These are phyloP conservation scores for Fragum fragum DNA, from an alignment of 2,888 invertebrate species.

Conservation along the genomic window DNA sequence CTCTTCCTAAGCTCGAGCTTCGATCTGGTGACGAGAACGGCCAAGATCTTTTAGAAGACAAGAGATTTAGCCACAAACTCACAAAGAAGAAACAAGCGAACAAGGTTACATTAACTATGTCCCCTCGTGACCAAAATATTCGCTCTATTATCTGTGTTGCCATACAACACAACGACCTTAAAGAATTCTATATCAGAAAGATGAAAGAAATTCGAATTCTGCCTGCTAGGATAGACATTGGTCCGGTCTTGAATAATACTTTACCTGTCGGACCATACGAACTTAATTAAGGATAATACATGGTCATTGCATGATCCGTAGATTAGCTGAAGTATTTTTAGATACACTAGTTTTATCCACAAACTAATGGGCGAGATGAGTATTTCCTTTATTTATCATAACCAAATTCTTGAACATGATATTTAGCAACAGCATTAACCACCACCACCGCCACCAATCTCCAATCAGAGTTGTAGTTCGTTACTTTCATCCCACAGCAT, in stretches of 20 bases:
- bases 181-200: not conserved
- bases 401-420: no score
- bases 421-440: no score
- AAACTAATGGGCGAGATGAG: no score
- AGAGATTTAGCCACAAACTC: not conserved
- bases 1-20: constrained; percentile 4
- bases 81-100: not conserved
- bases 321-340: no score
- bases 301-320: no score
- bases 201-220: not conserved
- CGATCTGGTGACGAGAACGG: not conserved
- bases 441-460: no score
- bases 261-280: no score
- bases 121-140: not conserved
- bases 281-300: no score
- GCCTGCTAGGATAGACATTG: not conserved
- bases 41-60: constrained; percentile 5
- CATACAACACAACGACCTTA: not conserved
- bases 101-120: not conserved
- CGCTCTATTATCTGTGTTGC: not conserved
- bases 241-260: not conserved
- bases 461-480: no score
- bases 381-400: no score
- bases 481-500: no score
- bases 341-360: no score